These are phyloP conservation scores for Scomberomorus guttatus DNA, from an alignment of 2,797 vertebrate species.

Conservation along the genomic window DNA sequence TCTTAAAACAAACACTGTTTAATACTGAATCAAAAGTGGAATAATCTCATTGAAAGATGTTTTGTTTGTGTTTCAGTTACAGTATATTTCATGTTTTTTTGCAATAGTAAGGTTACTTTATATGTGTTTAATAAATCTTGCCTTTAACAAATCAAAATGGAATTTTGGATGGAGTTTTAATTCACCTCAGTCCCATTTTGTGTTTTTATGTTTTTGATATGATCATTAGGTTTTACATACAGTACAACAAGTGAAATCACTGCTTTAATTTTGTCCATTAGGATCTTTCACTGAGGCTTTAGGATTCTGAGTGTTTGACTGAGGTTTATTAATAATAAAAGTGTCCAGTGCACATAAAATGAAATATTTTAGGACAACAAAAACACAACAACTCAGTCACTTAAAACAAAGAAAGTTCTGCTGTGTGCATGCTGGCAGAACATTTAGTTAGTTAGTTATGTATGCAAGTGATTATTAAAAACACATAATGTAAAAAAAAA, in stretches of 20 bases:
- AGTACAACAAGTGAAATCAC: not conserved
- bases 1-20: not conserved
- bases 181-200: not conserved
- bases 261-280: not conserved
- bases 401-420: not conserved
- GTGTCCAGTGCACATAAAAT: not conserved
- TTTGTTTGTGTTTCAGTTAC: not conserved
- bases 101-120: not conserved
- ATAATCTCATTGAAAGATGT: not conserved
- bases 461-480: not conserved
- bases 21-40: not conserved
- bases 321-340: not conserved
- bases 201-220: slow-evolving; percentile 2
- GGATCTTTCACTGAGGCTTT: not conserved
- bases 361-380: not conserved
- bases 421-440: not conserved
- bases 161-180: not conserved
- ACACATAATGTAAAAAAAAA: not conserved
- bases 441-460: not conserved
- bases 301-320: not conserved
- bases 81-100: not conserved
- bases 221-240: not conserved
- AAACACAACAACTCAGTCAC: not conserved
- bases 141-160: not conserved
- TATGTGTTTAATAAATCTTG: not conserved